Conservation (phyloP, 2,797 vertebrate genomes). For the Centropyge bicolor region DNA sequence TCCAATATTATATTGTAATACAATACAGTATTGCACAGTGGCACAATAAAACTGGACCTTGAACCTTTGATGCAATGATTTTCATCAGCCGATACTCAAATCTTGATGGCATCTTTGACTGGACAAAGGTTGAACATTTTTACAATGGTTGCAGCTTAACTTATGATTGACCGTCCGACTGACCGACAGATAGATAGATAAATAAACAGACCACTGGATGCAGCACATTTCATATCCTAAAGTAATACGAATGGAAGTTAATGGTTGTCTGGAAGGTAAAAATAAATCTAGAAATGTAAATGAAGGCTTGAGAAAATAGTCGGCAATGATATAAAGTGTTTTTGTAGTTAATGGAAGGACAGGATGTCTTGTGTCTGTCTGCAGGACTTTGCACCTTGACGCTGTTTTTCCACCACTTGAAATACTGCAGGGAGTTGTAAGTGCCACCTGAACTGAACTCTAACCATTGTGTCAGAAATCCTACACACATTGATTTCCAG, state of each 20-base stretch:
- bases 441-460: conserved; percentile 39
- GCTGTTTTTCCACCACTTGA: conserved; percentile 39
- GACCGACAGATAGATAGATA: neutral
- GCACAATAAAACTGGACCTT: neutral
- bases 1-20: neutral
- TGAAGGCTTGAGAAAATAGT: neutral
- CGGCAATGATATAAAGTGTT: neutral
- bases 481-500: neutral
- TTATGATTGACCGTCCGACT: too few relatives aligned
- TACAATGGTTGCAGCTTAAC: neutral
- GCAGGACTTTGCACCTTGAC: conserved; percentile 26
- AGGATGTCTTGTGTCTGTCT: neutral
- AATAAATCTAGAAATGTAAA: neutral
- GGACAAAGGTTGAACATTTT: neutral
- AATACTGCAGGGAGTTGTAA: conserved; percentile 59
- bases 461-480: conserved; percentile 25
- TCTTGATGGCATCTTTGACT: neutral
- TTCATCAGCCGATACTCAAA: conserved; percentile 2
- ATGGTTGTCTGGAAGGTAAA: neutral
- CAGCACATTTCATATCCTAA: neutral
- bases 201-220: neutral
- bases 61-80: neutral
- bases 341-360: neutral
- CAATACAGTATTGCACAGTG: neutral
- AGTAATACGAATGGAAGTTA: neutral